These are phyloP conservation scores for Bicyclus anynana DNA, from an alignment of 1,140 invertebrate genomes.

Conservation along the genomic window DNA sequence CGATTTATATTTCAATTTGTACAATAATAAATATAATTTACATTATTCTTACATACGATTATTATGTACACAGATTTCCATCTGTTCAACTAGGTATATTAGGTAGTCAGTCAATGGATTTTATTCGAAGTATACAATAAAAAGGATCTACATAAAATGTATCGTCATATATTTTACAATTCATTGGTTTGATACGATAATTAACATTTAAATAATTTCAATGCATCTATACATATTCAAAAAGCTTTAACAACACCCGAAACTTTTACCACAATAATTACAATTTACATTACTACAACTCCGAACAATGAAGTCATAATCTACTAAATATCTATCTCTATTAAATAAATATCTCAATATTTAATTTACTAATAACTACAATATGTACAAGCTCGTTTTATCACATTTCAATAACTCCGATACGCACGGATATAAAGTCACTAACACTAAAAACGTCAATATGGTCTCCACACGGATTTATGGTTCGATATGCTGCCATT, in stretches of 20 bases:
- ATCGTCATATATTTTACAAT: constrained; percentile 5
- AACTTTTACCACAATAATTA: constrained; percentile 24
- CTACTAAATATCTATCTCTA: constrained; percentile 25
- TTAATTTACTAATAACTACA: constrained; percentile 45
- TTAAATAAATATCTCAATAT: constrained; percentile 34
- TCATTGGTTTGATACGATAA: constrained; percentile 14
- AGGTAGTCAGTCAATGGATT: constrained; percentile 57
- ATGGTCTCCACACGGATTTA: constrained; percentile 87
- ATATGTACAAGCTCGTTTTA: constrained; percentile 75
- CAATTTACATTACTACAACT: constrained; percentile 21
- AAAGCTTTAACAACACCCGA: constrained; percentile 41
- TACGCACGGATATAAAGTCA: constrained; percentile 36
- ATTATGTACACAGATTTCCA: constrained; percentile 8
- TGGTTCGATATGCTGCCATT: constrained; percentile 76
- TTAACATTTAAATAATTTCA: constrained; percentile 35
- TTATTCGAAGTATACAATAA: constrained; percentile 22
- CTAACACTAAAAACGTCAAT: constrained; percentile 74
- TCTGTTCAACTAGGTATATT: constrained; percentile 23
- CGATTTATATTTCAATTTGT: constrained; percentile 6
- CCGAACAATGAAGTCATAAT: constrained; percentile 17
- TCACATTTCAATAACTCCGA: constrained; percentile 66
- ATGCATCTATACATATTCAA: constrained; percentile 29
- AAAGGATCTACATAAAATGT: constrained; percentile 19
- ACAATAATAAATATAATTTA: constrained; percentile 57
- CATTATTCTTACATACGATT: constrained; percentile 59